Conservation (phyloP, 2,113 vertebrate genomes). For the Lichenostomus cassidix region DNA sequence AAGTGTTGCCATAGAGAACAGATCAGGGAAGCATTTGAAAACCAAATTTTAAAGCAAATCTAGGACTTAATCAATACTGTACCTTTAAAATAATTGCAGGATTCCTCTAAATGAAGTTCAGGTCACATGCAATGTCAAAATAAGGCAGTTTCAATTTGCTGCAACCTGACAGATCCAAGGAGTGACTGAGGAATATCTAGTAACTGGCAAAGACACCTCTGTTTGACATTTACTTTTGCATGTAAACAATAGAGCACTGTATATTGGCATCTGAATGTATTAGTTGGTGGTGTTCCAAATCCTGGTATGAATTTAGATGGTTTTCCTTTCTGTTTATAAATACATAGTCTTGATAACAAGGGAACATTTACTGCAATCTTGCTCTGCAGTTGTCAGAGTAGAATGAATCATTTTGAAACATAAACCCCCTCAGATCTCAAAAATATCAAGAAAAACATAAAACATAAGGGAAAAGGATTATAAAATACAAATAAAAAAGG, state of each 20-base stretch:
- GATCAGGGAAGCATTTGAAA: slow-evolving; percentile 34
- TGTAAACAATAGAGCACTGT: slow-evolving; percentile 62
- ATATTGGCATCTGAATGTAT: slow-evolving; percentile 66
- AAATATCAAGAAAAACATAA: slow-evolving; percentile 71
- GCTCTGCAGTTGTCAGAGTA: slow-evolving; percentile 62
- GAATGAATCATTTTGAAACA: slow-evolving; percentile 75
- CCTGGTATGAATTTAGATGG: slow-evolving; percentile 62
- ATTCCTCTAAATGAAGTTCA: slow-evolving; percentile 65
- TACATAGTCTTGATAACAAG: slow-evolving; percentile 63
- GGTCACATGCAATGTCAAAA: slow-evolving; percentile 65
- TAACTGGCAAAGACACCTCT: slow-evolving; percentile 61
- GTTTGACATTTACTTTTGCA: slow-evolving; percentile 65
- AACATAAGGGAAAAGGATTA: slow-evolving; percentile 58
- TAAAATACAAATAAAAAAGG: slow-evolving; percentile 65
- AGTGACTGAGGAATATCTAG: slow-evolving; percentile 55
- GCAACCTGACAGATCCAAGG: slow-evolving; percentile 53
- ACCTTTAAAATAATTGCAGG: slow-evolving; percentile 64
- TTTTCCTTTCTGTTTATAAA: slow-evolving; percentile 69
- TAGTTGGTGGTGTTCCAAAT: slow-evolving; percentile 64
- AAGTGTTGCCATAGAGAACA: slow-evolving; percentile 3
- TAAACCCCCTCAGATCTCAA: slow-evolving; percentile 70
- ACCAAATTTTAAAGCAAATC: slow-evolving; percentile 46
- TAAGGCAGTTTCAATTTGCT: slow-evolving; percentile 56
- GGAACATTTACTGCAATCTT: slow-evolving; percentile 70
- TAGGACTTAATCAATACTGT: slow-evolving; percentile 54